A percentile compares a stretch with the other conserved stretches of the same genome.
Evolutionary conservation across 2,797 vertebrate species (phyloP).

Genomic region (Sebastolobus alascanus): DNA sequence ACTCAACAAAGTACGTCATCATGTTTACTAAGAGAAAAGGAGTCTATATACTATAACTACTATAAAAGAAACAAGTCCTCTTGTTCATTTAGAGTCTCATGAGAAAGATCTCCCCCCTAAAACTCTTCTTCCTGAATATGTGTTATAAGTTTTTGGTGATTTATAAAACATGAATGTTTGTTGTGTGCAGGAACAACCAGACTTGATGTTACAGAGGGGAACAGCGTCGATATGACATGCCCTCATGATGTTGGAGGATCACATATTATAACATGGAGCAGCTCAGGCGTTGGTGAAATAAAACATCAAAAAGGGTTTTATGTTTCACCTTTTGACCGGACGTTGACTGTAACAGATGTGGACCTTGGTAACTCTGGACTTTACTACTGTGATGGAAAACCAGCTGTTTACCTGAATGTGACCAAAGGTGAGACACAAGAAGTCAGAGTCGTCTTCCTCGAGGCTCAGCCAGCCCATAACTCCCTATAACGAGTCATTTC

Average conservation of each 20-base stretch:
- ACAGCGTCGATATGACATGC: background rate
- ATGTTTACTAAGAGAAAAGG: no score
- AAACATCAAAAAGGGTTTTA: rapidly evolving
- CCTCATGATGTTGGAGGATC: background rate
- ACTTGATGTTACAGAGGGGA: background rate
- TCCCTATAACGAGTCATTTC: background rate
- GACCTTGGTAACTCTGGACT: background rate
- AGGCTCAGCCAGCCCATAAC: background rate
- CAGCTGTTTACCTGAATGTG: slow-evolving; percentile 1
- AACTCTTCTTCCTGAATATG: no score
- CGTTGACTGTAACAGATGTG: rapidly evolving
- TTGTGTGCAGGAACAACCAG: background rate
- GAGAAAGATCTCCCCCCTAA: background rate
- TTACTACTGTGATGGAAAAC: slow-evolving; percentile 7
- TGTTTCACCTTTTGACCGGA: background rate
- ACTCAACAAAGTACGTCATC: no score
- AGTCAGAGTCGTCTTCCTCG: background rate
- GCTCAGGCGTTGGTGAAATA: background rate
- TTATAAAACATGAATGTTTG: background rate
- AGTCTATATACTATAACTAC: background rate
- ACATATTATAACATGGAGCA: background rate
- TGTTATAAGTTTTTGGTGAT: background rate
- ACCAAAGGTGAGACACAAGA: background rate
- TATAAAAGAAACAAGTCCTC: background rate
- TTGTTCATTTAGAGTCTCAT: background rate